Percentiles rank a stretch among this genome's conserved stretches.
Evolutionary conservation across 2,888 invertebrate species (phyloP).

Genomic region (Yponomeuta evonymella): DNA sequence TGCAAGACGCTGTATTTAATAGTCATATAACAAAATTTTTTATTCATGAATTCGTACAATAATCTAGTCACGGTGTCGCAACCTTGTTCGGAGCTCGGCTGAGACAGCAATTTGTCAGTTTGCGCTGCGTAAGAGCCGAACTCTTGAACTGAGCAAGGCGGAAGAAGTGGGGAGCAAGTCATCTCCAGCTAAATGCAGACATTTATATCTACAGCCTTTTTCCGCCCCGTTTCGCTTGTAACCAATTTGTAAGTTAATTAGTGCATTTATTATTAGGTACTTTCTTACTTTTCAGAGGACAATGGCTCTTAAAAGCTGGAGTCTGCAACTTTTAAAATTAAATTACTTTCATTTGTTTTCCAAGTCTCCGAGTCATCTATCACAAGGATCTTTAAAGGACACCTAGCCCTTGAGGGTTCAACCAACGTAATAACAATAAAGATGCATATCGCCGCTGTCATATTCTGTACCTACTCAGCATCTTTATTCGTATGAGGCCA

Average conservation of each 20-base stretch:
- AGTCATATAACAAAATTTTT: neutral
- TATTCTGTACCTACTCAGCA: neutral
- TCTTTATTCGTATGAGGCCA: slow-evolving; percentile 37
- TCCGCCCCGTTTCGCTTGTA: neutral
- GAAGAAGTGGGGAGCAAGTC: slow-evolving; percentile 27
- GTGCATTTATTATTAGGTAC: slow-evolving; percentile 8
- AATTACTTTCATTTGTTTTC: neutral
- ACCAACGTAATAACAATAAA: slow-evolving; percentile 9
- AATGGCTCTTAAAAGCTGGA: neutral
- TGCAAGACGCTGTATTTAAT: neutral
- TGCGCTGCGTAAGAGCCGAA: slow-evolving; percentile 29
- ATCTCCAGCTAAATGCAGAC: slow-evolving; percentile 27
- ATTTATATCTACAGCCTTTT: slow-evolving; percentile 18
- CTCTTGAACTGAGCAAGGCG: slow-evolving; percentile 4
- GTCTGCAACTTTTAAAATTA: neutral
- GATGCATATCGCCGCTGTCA: slow-evolving; percentile 11
- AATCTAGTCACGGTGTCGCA: neutral
- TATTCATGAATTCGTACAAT: neutral
- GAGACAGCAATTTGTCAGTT: slow-evolving; percentile 46
- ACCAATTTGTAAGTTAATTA: slow-evolving; percentile 15
- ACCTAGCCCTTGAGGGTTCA: neutral
- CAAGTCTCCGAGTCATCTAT: neutral
- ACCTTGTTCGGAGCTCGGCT: slow-evolving; percentile 18
- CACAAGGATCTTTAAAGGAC: neutral
- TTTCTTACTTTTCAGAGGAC: neutral